Base-by-base conservation (phyloP, 1,140 invertebrate genomes). In the Bicyclus anynana region DNA sequence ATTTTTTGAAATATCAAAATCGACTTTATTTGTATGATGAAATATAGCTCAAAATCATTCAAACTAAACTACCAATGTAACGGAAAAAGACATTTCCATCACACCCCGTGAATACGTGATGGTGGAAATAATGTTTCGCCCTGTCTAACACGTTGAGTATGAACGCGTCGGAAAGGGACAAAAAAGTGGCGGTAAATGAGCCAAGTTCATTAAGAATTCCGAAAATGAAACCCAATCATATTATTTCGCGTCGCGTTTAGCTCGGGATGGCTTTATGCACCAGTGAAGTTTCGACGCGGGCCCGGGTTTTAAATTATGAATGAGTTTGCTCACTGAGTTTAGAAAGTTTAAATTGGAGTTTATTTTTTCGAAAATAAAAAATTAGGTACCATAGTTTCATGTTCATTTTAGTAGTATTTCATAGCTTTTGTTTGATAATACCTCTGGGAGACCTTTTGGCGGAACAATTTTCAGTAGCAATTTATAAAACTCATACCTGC, bases 171-270 rank as follows among this genome's bases (percentile, higher is more conserved):
- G 65, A 75, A 51, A 51, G 62, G 48, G 64, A 69, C 20, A 42
- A 53, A 55, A 44, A 48, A 44, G 12, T 14, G 12, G 40, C 16
- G 53, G 60, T 49, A 72, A 70, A 74, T 69, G 67, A 73, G 67
- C 60, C 56, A 54, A 72, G 73, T 74, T 77, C 72, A 80, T 80
- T 80, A 74, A 52, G 58, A 67, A 77, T 77, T 80, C 72, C 67
- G 68, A 73, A 75, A 77, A 80, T 77, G 72, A 72, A 77, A 77
- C 72, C 77, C 66, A 65, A 77, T 77, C 70, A 77, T 77, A 75
- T 75, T 75, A 77, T 71, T 69, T 69, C 62, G 35, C 52, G 67
- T 35, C 67, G 67, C 65, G 66, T 76, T 77, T 69, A 68, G 62
- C 29, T 38, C 10, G 38, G 69, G 72, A 71, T 16, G 27, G 67